Base-by-base conservation (phyloP, 2,797 vertebrate genomes). In the Tarsius wallacei region DNA sequence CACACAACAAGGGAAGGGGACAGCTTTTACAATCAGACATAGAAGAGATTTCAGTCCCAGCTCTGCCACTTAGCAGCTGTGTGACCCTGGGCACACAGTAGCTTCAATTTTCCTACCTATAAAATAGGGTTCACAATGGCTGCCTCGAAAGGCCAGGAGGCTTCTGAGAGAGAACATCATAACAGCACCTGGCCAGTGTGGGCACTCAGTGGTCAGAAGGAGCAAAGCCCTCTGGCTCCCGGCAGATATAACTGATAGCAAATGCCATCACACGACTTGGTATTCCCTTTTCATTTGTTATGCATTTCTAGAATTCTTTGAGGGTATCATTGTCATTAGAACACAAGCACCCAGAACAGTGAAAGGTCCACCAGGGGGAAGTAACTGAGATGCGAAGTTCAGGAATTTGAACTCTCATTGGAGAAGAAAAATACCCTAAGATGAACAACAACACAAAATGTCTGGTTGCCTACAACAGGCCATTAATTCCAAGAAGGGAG, bases 371-470 rank as follows among this genome's bases (percentile, higher is more conserved):
- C 33, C 31, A 2, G 0, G 85, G 53, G 31, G 28, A 78, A 53
- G 33, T n/a, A 74, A 61, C 21, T 84, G 61, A 97, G 24, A 64
- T 66, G 47, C 6, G 28, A 88, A 80, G 81, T 61, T 94, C 73
- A 91, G 82, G 66, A 77, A 70, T 24, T 0, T 95, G 26, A 86
- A 94, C 17, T 89, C 83, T 64, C 47, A 26, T 22, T 85, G 36
- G 19, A 74, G 26, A 73, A 33, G 61, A 49, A 95, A 87, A 68
- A n/a, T 87, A 87, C 11, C 70, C 89, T 86, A n/a, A 94, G 94
- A 96, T 64, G 63, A 93, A 71, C 42, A 77, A 28, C 21, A 80
- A 85, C 31, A 61, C 8, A 66, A 93, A 80, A 86, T 59, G 47
- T 64, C 3, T 66, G 21, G 64, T 21, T 86, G 59, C 16, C 74